Evolutionary conservation across 2,888 invertebrate genomes (phyloP).

Genomic region (Drosophila ezoana): DNA sequence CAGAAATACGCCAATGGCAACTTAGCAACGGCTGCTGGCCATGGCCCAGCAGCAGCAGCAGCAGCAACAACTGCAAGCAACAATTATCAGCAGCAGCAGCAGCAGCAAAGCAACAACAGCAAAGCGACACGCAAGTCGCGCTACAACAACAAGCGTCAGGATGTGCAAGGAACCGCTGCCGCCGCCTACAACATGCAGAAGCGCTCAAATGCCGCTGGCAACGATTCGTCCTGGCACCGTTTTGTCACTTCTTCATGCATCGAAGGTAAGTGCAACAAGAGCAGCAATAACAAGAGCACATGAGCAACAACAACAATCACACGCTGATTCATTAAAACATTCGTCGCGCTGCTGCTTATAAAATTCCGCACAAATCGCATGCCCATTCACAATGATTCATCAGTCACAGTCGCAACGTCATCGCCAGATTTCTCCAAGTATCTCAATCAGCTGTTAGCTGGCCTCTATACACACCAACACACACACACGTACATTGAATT

Average conservation of each 20-base stretch:
- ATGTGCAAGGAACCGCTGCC: slow-evolving; percentile 6
- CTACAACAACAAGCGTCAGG: slow-evolving; percentile 44
- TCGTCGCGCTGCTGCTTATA: slow-evolving; percentile 11
- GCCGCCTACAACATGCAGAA: slow-evolving; percentile 44
- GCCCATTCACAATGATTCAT: slow-evolving; percentile 43
- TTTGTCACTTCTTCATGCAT: slow-evolving; percentile 74
- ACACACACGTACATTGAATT: not conserved
- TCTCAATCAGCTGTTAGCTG: slow-evolving; percentile 40
- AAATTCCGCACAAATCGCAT: slow-evolving; percentile 63
- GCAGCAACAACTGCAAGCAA: slow-evolving; percentile 2
- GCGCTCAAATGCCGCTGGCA: slow-evolving; percentile 39
- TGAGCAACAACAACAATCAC: slow-evolving; percentile 2
- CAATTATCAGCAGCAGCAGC: slow-evolving; percentile 37
- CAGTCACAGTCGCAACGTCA: slow-evolving; percentile 27
- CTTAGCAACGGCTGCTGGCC: slow-evolving; percentile 23
- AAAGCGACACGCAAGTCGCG: slow-evolving; percentile 32
- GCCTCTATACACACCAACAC: slow-evolving; percentile 26
- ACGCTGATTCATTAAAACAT: slow-evolving; percentile 48
- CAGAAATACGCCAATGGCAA: slow-evolving; percentile 51
- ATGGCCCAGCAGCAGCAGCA: slow-evolving; percentile 19
- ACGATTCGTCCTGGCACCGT: slow-evolving; percentile 66
- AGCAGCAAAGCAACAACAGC: slow-evolving; percentile 39
- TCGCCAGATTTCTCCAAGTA: slow-evolving; percentile 46
- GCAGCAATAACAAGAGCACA: not conserved
- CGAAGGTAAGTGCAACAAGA: slow-evolving; percentile 74